phyloP scores from a whole-genome alignment of 1,140 invertebrate species.

The Stegodyphus dumicola region DNA sequence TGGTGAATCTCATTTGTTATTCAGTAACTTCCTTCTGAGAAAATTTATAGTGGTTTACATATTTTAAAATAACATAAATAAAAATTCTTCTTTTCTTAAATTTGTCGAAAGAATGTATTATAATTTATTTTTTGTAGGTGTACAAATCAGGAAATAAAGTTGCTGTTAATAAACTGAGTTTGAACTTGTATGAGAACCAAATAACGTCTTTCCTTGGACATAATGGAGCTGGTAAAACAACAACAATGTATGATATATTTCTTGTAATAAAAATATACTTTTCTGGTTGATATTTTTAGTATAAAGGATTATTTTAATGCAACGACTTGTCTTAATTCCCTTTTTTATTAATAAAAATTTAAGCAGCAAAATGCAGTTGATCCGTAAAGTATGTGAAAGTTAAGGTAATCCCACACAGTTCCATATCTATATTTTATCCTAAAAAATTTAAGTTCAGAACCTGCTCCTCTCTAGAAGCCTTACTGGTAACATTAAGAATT shows the following conservation, averaged over 20 bases:
- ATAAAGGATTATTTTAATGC: neutral
- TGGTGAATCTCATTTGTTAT: no score
- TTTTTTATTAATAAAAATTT: neutral
- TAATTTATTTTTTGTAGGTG: slow-evolving; percentile 62
- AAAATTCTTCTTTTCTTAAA: no score
- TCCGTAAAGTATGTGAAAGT: no score
- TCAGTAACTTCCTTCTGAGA: no score
- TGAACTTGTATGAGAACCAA: slow-evolving; percentile 83
- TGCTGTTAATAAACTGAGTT: slow-evolving; percentile 77
- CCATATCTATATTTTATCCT: no score
- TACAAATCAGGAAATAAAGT: slow-evolving; percentile 71
- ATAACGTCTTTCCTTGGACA: slow-evolving; percentile 89
- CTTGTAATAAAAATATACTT: neutral
- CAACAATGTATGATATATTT: slow-evolving; percentile 75
- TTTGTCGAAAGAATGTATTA: no score
- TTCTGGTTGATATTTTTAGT: neutral
- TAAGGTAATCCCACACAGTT: no score
- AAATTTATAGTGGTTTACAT: no score
- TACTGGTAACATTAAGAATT: no score
- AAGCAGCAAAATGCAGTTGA: neutral
- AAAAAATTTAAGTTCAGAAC: no score
- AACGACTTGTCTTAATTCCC: neutral
- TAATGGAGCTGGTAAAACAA: slow-evolving; percentile 86
- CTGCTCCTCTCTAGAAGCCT: no score
- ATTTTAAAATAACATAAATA: no score